Evolutionary conservation across 1,140 invertebrate species (phyloP), one percentile per base, ranked within the genome.

Genomic region (Proctacanthus coquilletti): DNA sequence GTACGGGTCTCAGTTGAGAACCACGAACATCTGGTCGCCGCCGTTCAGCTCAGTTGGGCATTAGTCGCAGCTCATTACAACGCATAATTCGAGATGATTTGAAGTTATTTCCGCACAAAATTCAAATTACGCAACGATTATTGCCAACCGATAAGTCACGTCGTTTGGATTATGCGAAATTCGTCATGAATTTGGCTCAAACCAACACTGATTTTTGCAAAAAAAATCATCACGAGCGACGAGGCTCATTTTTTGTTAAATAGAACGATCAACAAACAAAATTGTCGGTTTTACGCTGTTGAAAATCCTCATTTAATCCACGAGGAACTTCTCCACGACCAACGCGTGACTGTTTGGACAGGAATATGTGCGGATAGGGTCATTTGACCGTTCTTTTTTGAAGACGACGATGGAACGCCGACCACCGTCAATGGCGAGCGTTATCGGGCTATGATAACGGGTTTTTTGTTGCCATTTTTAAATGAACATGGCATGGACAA

Each of bases 331-430:
- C 46, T 59, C 43, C 48, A 55, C 46, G 45, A 48, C 38, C 42
- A 53, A 53, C 35, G 49, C 40, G 48, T 55, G 36, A 57, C 49
- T 42, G 49, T 60, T 47, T 52, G 50, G 49, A 56, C 47, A 30
- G 48, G 46, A 45, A 48, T 62, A 45, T 50, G 40, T 40, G 46
- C 45, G 45, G 51, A 45, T 41, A 48, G 48, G 41, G 49, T 57
- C 10, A 52, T 51, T 44, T 49, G 51, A 40, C 48, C 45, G 40
- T 54, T 36, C 36, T 52, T 51, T 35, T 49, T 13, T 13, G 23
- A 27, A 27, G 23, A 27, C 23, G 23, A 27, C 8, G 8, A 13
- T 8, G 8, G 8, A 13, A 27, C 8, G 23, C 23, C 23, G 13
- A 27, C 13, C 13, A 13, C 13, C 13, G 13, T 27, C 23, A 27